phyloP scores from a whole-genome alignment of 1,140 invertebrate species.

The Bradynema listronoti region DNA sequence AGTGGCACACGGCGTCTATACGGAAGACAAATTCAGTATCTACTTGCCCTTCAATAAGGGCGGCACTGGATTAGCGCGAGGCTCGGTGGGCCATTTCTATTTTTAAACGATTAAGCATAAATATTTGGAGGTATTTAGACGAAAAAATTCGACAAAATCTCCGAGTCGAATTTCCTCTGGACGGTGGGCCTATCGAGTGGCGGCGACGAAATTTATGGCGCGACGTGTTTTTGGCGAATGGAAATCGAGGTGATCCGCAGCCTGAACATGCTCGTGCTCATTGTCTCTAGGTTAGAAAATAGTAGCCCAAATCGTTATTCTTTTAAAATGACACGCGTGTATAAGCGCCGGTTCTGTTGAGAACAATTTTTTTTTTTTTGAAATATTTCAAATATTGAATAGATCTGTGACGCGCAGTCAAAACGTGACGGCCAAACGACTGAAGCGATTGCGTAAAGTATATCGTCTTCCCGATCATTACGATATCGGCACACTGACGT shows the following conservation, averaged over 20 bases:
- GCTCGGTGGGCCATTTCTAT: conserved; percentile 29
- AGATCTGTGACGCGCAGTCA: too few species aligned
- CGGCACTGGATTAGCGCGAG: conserved; percentile 44
- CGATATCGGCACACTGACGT: conserved; percentile 38
- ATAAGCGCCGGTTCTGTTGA: too few species aligned
- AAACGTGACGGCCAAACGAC: conserved; percentile 29
- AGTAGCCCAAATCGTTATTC: too few species aligned
- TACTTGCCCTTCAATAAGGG: conserved; percentile 49
- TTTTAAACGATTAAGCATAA: too few species aligned
- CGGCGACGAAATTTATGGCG: conserved; percentile 31
- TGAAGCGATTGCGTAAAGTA: conserved; percentile 48
- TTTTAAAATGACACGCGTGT: too few species aligned
- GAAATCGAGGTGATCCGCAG: conserved; percentile 36
- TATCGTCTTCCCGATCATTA: conserved; percentile 43
- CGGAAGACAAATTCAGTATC: conserved; percentile 43
- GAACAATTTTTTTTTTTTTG: too few species aligned
- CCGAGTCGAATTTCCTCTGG: conserved; percentile 47
- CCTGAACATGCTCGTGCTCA: conserved; percentile 38
- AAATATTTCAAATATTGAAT: conserved; percentile 35
- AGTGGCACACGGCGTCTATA: conserved; percentile 41
- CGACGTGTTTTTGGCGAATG: conserved; percentile 46
- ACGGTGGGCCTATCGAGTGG: conserved; percentile 44
- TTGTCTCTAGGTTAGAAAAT: conserved; percentile 40
- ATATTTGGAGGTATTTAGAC: conserved; percentile 38
- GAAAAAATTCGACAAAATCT: conserved; percentile 45